Base-by-base conservation (phyloP, 1,140 invertebrate species). In the Saccostrea echinata region DNA sequence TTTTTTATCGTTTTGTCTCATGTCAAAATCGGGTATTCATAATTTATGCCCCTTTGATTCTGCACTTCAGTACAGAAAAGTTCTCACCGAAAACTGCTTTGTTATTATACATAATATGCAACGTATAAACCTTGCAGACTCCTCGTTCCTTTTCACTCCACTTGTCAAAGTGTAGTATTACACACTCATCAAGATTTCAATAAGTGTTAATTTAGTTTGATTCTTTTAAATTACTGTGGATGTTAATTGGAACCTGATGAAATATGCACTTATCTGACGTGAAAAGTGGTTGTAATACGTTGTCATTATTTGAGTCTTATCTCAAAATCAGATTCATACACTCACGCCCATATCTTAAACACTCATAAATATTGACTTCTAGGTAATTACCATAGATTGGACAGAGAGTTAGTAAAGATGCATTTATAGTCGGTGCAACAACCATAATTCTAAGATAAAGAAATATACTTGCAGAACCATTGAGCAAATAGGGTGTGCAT, bases 11-110 rank as follows among this genome's bases (percentile, higher is more conserved):
- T 71, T 71, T 30, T 30, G 0, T 71, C 9, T 71, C 27, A 30
- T 71, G 24, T 71, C 68, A 71, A 27, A 71, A 71, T 71, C 68
- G 27, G 30, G 27, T 27, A 71, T 71, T 71, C 68, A 71, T 71
- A 71, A 71, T 71, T 71, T 13, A 71, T 71, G 68, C 27, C 68
- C 68, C 30, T 71, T 43, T 27, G 68, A 71, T 71, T 71, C 27
- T 71, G 68, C 68, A 71, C 55, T 57, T 57, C 55, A 21, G 21
- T 57, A 21, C 55, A 57, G 55, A 57, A 57, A 57, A 57, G 55
- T 57, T 21, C 55, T 57, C 55, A 16, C 55, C 21, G 3, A 57
- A 57, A 57, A 57, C 55, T 57, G 55, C 55, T 21, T 12, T 57
- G 55, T 57, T 57, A 57, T 43, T 43, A 43, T 3, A 43, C 35